phyloP scores from a whole-genome alignment of 1,140 invertebrate species.

The Drosophila miranda region DNA sequence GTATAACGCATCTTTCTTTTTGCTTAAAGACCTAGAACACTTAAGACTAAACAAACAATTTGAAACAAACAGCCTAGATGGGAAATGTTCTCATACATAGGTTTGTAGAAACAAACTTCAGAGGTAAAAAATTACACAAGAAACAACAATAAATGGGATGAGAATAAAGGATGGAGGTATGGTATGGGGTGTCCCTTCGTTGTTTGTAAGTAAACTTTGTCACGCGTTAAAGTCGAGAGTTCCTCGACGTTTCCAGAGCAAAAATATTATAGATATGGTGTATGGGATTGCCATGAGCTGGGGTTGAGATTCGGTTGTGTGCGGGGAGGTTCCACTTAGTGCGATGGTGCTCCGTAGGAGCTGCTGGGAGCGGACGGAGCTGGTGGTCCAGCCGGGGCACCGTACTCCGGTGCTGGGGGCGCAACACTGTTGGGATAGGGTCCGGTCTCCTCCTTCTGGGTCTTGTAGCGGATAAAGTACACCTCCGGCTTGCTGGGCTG shows the following conservation, averaged over 20 bases:
- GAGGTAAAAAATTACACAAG: constrained; percentile 67
- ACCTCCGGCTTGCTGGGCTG: constrained; percentile 93
- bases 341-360: constrained; percentile 76
- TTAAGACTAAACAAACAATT: constrained; percentile 76
- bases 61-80: constrained; percentile 78
- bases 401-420: constrained; percentile 83
- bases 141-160: constrained; percentile 45
- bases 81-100: constrained; percentile 40
- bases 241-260: constrained; percentile 38
- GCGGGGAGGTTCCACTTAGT: constrained; percentile 41
- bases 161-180: neutral
- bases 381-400: constrained; percentile 82
- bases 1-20: constrained; percentile 66
- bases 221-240: constrained; percentile 61
- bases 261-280: constrained; percentile 51
- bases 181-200: constrained; percentile 4
- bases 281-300: constrained; percentile 55
- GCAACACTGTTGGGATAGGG: constrained; percentile 83
- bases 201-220: constrained; percentile 69
- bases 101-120: constrained; percentile 60
- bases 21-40: constrained; percentile 65
- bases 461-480: constrained; percentile 94
- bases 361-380: constrained; percentile 77
- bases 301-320: constrained; percentile 24
- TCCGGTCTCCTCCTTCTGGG: constrained; percentile 85